Percentiles rank a stretch among this genome's conserved stretches.
Evolutionary conservation across 1,140 invertebrate species (phyloP).

Genomic region (Heliconius nattereri): DNA sequence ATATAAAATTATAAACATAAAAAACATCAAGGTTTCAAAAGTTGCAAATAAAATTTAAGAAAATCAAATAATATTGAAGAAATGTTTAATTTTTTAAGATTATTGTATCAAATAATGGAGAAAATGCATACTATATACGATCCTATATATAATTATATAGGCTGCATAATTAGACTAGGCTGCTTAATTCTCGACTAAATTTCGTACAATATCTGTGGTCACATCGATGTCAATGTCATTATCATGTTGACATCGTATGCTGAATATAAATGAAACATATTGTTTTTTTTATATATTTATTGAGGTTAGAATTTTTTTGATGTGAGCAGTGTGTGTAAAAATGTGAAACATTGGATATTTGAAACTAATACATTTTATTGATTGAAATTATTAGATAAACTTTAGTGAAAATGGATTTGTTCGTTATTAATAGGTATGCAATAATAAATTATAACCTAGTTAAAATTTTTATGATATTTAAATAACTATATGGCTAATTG

Average conservation of each 20-base stretch:
- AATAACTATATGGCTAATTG: background rate
- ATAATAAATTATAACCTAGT: too few relatives aligned
- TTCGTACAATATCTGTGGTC: background rate
- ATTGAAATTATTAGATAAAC: background rate
- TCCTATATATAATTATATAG: too few relatives aligned
- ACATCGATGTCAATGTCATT: background rate
- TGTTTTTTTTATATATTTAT: background rate
- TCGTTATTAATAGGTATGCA: slow-evolving; percentile 79
- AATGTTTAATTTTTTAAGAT: background rate
- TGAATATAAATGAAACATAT: background rate
- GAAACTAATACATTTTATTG: background rate
- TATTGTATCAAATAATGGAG: background rate
- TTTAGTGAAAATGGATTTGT: slow-evolving; percentile 73
- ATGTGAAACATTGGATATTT: background rate
- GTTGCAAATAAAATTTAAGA: background rate
- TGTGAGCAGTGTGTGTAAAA: background rate
- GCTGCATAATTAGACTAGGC: too few relatives aligned
- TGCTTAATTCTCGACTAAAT: background rate
- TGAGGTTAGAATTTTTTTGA: background rate
- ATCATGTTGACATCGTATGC: background rate
- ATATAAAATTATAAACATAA: background rate
- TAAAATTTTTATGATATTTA: too few relatives aligned
- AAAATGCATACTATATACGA: background rate
- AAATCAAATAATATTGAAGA: background rate
- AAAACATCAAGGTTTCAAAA: background rate